Conservation (phyloP, 2,113 vertebrate genomes). For the Dasyornis broadbenti region DNA sequence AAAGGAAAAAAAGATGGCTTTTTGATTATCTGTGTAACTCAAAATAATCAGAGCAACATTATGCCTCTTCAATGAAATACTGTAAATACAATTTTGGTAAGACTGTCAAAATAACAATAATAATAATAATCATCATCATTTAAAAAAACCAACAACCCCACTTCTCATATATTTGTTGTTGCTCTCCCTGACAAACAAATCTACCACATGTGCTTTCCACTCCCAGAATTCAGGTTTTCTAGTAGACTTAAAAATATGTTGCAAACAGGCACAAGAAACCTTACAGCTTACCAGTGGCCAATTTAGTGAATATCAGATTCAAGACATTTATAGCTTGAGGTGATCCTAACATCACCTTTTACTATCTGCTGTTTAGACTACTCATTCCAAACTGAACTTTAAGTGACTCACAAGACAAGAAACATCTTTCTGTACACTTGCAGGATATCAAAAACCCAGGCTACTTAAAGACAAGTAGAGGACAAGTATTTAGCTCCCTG, state of each 20-base stretch:
- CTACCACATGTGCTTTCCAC: background rate
- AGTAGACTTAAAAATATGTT: background rate
- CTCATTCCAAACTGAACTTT: background rate
- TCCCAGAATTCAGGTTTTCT: background rate
- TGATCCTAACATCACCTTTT: background rate
- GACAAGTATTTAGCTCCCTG: background rate
- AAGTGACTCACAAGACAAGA: background rate
- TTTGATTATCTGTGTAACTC: background rate
- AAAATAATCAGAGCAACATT: background rate
- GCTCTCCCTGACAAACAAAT: background rate
- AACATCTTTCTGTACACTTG: background rate
- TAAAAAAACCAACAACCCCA: background rate
- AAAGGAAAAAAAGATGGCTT: accelerated
- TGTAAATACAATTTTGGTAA: background rate
- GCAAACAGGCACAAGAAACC: background rate
- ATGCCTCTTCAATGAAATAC: background rate
- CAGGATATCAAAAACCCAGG: background rate
- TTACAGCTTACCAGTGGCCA: background rate
- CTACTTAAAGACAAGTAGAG: background rate
- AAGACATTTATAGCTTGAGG: background rate
- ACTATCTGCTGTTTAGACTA: background rate
- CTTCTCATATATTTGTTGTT: background rate
- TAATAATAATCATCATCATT: background rate
- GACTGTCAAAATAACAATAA: background rate
- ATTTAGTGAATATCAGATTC: background rate